phyloP scores from a whole-genome alignment of 1,140 invertebrate species.

The Hycleus cichorii region DNA sequence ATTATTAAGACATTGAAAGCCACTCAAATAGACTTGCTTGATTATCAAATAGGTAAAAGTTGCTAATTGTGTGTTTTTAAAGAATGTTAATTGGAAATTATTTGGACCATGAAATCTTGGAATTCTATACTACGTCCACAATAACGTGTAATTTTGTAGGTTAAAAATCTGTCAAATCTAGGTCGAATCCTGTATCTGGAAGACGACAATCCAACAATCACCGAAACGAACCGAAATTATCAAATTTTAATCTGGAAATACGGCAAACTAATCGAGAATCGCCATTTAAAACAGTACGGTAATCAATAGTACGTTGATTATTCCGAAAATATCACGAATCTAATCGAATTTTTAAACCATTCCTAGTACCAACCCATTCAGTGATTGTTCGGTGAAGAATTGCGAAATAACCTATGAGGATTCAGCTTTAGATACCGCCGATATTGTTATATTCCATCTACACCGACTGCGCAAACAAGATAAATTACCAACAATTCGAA shows the following conservation, averaged over 20 bases:
- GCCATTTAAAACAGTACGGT: constrained; percentile 34
- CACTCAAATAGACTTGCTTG: too few species aligned
- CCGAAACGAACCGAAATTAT: constrained; percentile 20
- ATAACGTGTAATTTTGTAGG: background rate
- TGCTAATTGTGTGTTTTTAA: too few species aligned
- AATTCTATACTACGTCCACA: too few species aligned
- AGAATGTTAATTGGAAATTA: too few species aligned
- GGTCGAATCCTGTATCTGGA: constrained; percentile 34
- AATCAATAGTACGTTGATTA: constrained; percentile 8
- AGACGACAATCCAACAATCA: constrained; percentile 20
- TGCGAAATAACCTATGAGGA: constrained; percentile 47
- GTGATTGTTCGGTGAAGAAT: constrained; percentile 48
- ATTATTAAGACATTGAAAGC: too few species aligned
- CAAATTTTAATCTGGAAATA: constrained; percentile 42
- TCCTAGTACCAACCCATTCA: constrained; percentile 45
- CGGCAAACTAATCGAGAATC: constrained; percentile 32
- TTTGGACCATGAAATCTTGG: too few species aligned
- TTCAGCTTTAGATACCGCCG: constrained; percentile 39
- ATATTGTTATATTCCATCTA: constrained; percentile 53
- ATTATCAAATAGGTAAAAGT: too few species aligned
- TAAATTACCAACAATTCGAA: constrained; percentile 38
- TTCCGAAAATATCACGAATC: background rate
- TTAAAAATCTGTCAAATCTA: constrained; percentile 30
- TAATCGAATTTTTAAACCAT: background rate
- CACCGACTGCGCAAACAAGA: constrained; percentile 41